phyloP scores from a whole-genome alignment of 2,797 vertebrate species.

The Vultur gryphus region DNA sequence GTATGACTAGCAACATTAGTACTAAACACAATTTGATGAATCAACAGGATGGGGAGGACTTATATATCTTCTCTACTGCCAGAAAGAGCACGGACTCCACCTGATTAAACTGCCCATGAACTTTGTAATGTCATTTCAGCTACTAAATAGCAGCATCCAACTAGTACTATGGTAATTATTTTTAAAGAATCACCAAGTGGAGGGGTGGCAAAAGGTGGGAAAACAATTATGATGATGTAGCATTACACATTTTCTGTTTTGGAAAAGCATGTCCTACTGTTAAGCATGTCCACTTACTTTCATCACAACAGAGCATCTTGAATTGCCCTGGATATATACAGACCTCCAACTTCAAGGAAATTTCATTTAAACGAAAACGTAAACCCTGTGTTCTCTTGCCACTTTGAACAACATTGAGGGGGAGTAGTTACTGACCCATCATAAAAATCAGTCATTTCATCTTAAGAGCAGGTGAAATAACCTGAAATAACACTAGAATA shows the following conservation, averaged over 20 bases:
- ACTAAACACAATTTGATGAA: not conserved
- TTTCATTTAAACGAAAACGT: not conserved
- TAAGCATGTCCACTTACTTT: not conserved
- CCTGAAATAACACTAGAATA: not conserved
- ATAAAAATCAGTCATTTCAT: not conserved
- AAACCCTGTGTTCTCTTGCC: not conserved
- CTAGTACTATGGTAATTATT: not conserved
- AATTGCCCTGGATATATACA: not conserved
- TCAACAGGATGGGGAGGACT: not conserved
- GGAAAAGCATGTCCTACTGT: not conserved
- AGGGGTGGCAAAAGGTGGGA: not conserved
- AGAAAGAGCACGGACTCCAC: not conserved
- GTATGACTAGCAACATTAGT: not conserved
- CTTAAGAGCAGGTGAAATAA: not conserved
- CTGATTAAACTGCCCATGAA: not conserved
- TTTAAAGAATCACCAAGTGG: not conserved
- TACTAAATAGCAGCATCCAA: not conserved
- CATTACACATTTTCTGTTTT: not conserved
- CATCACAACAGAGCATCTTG: not conserved
- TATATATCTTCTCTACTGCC: not conserved
- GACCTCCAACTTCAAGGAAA: not conserved
- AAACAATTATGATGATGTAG: not conserved
- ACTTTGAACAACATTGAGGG: not conserved
- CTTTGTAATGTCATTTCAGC: not conserved
- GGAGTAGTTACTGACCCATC: not conserved